A percentile compares a stretch with the other conserved stretches of the same genome.
Evolutionary conservation across 2,888 invertebrate species (phyloP).

Genomic region (Drosophila eohydei): DNA sequence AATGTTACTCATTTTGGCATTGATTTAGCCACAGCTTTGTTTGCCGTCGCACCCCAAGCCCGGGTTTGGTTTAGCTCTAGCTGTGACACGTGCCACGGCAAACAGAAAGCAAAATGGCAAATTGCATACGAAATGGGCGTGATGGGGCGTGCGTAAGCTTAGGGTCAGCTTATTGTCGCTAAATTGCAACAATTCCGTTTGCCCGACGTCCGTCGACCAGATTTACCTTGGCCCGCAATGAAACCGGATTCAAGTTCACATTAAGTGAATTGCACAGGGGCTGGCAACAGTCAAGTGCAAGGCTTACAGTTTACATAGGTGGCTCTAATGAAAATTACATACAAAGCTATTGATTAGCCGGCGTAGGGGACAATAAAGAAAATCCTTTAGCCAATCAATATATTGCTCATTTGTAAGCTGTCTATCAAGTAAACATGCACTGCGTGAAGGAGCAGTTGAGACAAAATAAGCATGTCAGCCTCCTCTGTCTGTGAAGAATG

Average conservation of each 20-base stretch:
- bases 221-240: slow-evolving; percentile 37
- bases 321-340: not conserved
- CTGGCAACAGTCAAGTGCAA: slow-evolving; percentile 33
- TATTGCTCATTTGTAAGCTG: not conserved
- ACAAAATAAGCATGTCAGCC: not conserved
- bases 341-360: not conserved
- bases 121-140: slow-evolving; percentile 42
- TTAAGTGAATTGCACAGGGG: slow-evolving; percentile 26
- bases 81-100: slow-evolving; percentile 30
- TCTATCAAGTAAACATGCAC: not conserved
- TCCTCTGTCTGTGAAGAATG: not conserved
- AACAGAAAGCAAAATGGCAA: slow-evolving; percentile 45
- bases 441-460: not conserved
- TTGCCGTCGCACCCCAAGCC: not conserved
- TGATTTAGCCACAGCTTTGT: slow-evolving; percentile 59
- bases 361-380: not conserved
- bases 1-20: slow-evolving; percentile 64
- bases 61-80: not conserved
- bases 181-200: slow-evolving; percentile 72
- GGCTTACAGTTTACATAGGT: slow-evolving; percentile 24
- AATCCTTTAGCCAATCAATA: not conserved
- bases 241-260: slow-evolving; percentile 33
- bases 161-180: slow-evolving; percentile 71
- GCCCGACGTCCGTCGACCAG: slow-evolving; percentile 17
- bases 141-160: slow-evolving; percentile 40